A percentile compares a stretch with the other conserved stretches of the same genome.
Conservation (phyloP, 2,113 vertebrate genomes). For the Cryptotis parvus region DNA sequence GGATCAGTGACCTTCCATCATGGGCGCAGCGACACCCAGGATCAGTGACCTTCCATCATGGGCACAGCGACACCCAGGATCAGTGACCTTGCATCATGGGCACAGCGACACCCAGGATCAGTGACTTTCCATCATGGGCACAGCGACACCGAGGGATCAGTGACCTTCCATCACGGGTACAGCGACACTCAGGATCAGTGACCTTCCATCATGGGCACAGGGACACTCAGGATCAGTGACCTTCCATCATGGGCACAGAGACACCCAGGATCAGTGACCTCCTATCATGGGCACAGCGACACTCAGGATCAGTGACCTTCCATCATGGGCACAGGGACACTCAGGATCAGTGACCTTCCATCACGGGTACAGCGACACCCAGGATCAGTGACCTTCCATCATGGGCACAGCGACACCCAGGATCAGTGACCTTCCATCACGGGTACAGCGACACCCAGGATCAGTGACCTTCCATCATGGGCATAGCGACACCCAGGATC, state of each 20-base stretch:
- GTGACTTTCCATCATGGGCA: too few species aligned
- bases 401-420: too few species aligned
- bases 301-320: background rate
- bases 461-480: too few species aligned
- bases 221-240: too few species aligned
- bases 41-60: accelerated
- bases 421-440: too few species aligned
- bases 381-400: accelerated
- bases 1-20: too few species aligned
- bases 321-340: accelerated
- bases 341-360: background rate
- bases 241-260: too few species aligned
- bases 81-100: accelerated
- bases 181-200: accelerated
- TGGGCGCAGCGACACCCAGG: background rate
- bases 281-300: accelerated
- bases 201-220: too few species aligned
- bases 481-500: too few species aligned
- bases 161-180: too few species aligned
- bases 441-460: too few species aligned
- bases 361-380: background rate
- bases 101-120: background rate
- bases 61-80: background rate
- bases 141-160: accelerated
- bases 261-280: background rate